phyloP scores from a whole-genome alignment of 2,113 vertebrate species.

The Phaethon lepturus region DNA sequence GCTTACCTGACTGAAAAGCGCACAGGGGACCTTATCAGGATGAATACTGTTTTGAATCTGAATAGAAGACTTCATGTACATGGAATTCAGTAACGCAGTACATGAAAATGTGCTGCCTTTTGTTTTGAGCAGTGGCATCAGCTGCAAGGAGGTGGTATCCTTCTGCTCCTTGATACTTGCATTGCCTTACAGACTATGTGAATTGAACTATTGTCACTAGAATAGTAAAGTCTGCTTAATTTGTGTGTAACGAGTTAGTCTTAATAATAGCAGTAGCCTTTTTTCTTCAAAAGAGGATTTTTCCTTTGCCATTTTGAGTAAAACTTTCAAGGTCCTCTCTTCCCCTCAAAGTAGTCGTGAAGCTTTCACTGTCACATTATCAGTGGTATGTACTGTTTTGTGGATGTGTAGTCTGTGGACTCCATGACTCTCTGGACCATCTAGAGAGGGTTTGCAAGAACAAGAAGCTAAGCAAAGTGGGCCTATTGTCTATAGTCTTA shows the following conservation, averaged over 20 bases:
- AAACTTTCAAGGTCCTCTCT: background rate
- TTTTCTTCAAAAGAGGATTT: background rate
- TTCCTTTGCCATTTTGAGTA: background rate
- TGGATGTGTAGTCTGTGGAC: too few relatives aligned
- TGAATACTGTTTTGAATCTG: background rate
- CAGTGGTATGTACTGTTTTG: background rate
- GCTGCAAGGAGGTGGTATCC: background rate
- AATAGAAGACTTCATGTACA: background rate
- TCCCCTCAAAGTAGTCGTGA: background rate
- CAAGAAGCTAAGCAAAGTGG: background rate
- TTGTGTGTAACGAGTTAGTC: accelerated
- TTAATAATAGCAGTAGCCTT: background rate
- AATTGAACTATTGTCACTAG: background rate
- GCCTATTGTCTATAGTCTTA: background rate
- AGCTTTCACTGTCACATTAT: background rate
- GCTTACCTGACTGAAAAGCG: background rate
- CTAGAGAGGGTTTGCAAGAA: background rate
- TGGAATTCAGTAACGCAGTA: background rate
- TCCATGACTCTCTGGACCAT: background rate
- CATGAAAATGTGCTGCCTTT: background rate
- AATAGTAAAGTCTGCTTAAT: background rate
- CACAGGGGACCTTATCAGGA: background rate
- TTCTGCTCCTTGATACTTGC: background rate
- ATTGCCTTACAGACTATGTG: background rate
- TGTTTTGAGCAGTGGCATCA: background rate